Evolutionary conservation across 2,797 vertebrate species (phyloP), one percentile per base, ranked within the genome.

Genomic region (Sphaeramia orbicularis): DNA sequence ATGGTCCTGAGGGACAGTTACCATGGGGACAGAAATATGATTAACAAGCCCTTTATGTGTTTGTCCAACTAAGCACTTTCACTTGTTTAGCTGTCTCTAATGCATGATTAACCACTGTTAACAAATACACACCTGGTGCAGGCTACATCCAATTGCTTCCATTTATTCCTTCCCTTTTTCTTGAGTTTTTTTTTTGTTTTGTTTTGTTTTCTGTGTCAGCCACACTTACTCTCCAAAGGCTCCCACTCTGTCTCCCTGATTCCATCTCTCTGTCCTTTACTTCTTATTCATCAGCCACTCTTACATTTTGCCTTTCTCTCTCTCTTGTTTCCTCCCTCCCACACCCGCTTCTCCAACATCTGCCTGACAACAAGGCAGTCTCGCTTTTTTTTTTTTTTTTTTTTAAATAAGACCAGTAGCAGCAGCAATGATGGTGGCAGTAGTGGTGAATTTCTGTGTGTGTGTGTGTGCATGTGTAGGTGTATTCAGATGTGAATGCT

Each of bases 311-410:
- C 64, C 71, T 43, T 82, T 55, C 66, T 82, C 71, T 47, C 61
- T 68, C 50, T 51, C 70, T 83, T 52, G 14, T 51, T 61, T 50
- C 35, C 24, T 70, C 73, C 59, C 81, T 80, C 79, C 55, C 75
- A 60, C 64, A 35, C 78, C 73, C 48, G 19, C 70, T 64, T 82
- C 76, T 64, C 61, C 71, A 84, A 89, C 86, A 87, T 93, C 92
- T 93, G 92, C 92, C 92, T 91, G 86, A 92, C 92, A 93, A 94
- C 93, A 93, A 91, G 89, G 81, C 87, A 45, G 70, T 63, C 69
- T 87, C 56, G 62, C 30, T 76, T 53, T 49, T 30, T 15, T 30
- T 12, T n/a, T 43, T 40, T 27, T 50, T 43, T 40, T 53, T 44
- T 65, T 67, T 71, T 53, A 53, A 79, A 76, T 36, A 78, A 78